Evolutionary conservation across 1,140 invertebrate species (phyloP).

Genomic region (Formica exsecta): DNA sequence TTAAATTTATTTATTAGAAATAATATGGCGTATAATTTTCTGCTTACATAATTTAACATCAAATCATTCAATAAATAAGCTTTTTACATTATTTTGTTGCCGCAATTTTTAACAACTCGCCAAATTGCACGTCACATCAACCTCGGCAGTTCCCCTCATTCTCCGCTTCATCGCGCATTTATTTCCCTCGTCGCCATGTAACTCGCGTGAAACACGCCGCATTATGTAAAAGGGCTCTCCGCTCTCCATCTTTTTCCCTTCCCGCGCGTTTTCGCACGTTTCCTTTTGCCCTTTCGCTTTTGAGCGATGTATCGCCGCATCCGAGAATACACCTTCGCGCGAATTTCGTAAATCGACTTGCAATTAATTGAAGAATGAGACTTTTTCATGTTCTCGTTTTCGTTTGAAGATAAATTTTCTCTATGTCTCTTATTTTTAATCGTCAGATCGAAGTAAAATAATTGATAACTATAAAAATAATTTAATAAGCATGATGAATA

Average conservation of each 20-base stretch:
- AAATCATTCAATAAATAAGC: neutral
- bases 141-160: constrained; percentile 7
- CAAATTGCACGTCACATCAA: constrained; percentile 37
- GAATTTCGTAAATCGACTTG: constrained; percentile 40
- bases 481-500: neutral
- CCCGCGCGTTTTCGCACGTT: constrained; percentile 18
- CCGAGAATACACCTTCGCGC: constrained; percentile 54
- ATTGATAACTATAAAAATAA: no score
- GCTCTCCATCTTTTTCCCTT: neutral
- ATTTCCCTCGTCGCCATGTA: constrained; percentile 54
- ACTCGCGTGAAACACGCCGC: constrained; percentile 37
- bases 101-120: neutral
- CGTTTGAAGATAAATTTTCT: neutral
- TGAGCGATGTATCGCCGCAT: constrained; percentile 48
- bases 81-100: neutral
- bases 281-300: constrained; percentile 68
- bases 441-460: neutral
- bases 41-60: neutral
- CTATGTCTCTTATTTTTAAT: neutral
- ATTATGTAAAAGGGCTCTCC: constrained; percentile 50
- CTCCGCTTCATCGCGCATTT: constrained; percentile 66
- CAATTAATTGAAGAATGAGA: neutral
- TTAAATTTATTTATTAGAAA: neutral
- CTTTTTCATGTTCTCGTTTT: neutral
- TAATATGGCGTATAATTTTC: neutral